phyloP scores from a whole-genome alignment of 2,888 invertebrate genomes.

The Phasia obesa region DNA sequence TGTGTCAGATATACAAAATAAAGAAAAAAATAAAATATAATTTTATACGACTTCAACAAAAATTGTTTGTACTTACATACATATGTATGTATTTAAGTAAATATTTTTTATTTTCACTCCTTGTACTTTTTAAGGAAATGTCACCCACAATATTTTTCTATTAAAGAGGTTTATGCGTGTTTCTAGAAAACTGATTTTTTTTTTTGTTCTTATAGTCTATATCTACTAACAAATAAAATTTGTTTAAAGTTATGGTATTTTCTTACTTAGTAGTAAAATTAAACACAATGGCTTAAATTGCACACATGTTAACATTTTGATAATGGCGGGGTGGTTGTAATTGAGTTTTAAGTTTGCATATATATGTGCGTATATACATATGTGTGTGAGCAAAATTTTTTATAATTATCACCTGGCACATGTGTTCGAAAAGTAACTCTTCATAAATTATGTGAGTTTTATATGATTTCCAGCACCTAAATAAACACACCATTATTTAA shows the following conservation, averaged over 20 bases:
- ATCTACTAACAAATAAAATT: too few species aligned
- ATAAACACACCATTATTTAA: conserved; percentile 33
- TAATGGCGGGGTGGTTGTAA: conserved; percentile 2
- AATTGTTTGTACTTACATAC: too few species aligned
- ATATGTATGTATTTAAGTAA: too few species aligned
- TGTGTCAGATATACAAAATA: not conserved
- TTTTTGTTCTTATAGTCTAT: too few species aligned
- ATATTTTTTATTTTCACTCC: not conserved
- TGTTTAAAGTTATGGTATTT: too few species aligned
- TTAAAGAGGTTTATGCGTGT: too few species aligned
- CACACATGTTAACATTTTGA: conserved; percentile 33
- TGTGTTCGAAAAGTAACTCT: conserved; percentile 60
- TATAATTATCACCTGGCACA: conserved; percentile 72
- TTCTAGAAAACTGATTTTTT: not conserved
- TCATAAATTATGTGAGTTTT: conserved; percentile 52
- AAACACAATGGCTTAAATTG: conserved; percentile 13
- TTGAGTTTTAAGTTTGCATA: not conserved
- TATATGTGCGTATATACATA: too few species aligned
- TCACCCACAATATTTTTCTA: conserved; percentile 5
- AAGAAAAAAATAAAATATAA: not conserved
- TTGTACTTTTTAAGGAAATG: not conserved
- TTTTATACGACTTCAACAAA: not conserved
- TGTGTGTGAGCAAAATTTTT: not conserved
- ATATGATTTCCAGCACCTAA: conserved; percentile 45
- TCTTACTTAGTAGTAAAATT: too few species aligned